Base-by-base conservation (phyloP, 2,797 vertebrate genomes). In the Knipowitschia caucasica region DNA sequence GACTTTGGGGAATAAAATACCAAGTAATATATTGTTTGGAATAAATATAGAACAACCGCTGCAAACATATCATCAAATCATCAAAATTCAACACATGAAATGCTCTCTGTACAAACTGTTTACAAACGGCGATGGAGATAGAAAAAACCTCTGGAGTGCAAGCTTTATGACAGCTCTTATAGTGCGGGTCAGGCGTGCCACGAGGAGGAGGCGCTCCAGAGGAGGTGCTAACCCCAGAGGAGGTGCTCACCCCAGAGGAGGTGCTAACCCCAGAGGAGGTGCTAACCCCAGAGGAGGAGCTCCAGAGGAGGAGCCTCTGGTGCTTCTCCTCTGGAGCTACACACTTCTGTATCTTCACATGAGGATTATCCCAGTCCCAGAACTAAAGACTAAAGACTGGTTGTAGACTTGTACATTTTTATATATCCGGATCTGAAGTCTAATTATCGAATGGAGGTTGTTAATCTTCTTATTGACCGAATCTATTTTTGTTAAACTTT, bases 101-200 rank as follows among this genome's bases (percentile, higher is more conserved):
- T 82, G 80, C 61, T 86, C 81, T 80, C 84, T 5, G 70, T 89
- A 91, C 90, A 92, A 89, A 89, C 88, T 89, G 88, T 85, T 87
- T 87, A 75, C 45, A 47, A 77, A 88, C 84, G 88, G 85, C 83
- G 88, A 88, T 89, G 62, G 79, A 81, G 77, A 87, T 85, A 87
- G 71, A 90, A 90, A n/a, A 92, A 89, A 82, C 74, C 81, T 82
- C 27, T 82, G 83, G 87, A 88, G 87, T 88, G 88, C 88, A 89
- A 89, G 88, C 85, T 84, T 75, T 78, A 17, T 67, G 79, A 81
- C 83, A 86, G 80, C 76, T 67, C 7, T 47, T 47, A 7, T 47
- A 47, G 45, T 47, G 74, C 75, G 72, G 79, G 81, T 71, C 65
- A 69, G 73, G 81, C 83, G 81, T 82, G 86, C 87, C 73, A 82